Evolutionary conservation across 2,888 invertebrate genomes (phyloP), one percentile per base, ranked within the genome.

Genomic region (Pardosa pseudoannulata): DNA sequence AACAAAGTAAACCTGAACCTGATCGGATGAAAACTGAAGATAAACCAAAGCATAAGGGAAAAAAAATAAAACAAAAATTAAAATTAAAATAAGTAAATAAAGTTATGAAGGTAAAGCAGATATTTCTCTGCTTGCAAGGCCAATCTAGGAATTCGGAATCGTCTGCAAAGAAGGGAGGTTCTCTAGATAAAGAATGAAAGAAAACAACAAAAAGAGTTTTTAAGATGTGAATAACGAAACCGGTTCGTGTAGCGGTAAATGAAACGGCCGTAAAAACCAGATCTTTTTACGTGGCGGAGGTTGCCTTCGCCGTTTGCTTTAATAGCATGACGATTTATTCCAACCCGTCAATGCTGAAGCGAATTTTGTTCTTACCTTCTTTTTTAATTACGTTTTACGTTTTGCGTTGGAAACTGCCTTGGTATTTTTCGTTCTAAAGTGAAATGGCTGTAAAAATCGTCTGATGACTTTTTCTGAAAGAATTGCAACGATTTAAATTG

Each of bases 241-340:
- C 83, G 83, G 83, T 85, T 85, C 78, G 50, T 16, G 82, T 83
- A 76, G 76, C 71, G 76, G 82, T 76, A 83, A 83, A 75, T 64
- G 75, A 56, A 64, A 50, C 11, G 13, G 16, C 32, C 71, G 41
- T 27, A 31, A 75, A 83, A 85, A 85, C 83, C 83, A 85, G 83
- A 85, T 85, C 56, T 78, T 56, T 28, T 28, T n/a, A 41, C 27
- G 70, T 28, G 36, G 67, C 46, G 39, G 82, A 72, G 76, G 76
- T 74, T 74, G 50, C 27, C 36, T 67, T 39, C 70, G 41, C 19
- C n/a, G 23, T 28, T 28, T 50, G 46, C 50, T 19, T 32, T 5
- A 36, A 9, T 36, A 9, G 36, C 36, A 36, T 36, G 36, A 36
- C 36, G 6, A 36, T 36, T 36, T 9, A 5, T 36, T 9, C 9